phyloP scores from a whole-genome alignment of 2,888 invertebrate species.

The Iselma pallidipennis region DNA sequence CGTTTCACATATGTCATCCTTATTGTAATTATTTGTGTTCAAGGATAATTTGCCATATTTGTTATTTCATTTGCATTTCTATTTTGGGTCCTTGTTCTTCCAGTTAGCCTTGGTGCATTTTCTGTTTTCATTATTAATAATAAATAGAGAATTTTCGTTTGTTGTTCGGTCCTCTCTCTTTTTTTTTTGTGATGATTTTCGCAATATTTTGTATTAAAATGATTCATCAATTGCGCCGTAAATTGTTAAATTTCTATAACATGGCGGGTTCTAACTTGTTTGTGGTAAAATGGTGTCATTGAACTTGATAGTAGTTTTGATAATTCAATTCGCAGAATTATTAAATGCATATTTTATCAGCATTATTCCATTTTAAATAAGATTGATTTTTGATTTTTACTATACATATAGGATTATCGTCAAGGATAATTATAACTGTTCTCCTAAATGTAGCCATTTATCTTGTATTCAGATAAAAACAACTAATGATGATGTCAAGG shows the following conservation, averaged over 20 bases:
- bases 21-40: background rate
- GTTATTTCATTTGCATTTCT: slow-evolving; percentile 1
- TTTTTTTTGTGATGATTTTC: background rate
- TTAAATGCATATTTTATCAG: background rate
- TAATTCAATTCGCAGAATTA: slow-evolving; percentile 14
- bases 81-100: background rate
- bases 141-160: background rate
- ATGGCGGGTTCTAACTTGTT: slow-evolving; percentile 12
- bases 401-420: background rate
- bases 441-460: background rate
- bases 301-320: slow-evolving; percentile 23
- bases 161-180: background rate
- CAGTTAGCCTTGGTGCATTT: slow-evolving; percentile 1
- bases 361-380: background rate
- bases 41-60: slow-evolving; percentile 1
- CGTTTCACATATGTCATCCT: background rate
- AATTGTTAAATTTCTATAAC: slow-evolving; percentile 8
- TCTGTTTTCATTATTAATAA: background rate
- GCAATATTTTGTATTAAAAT: background rate
- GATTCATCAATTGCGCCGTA: background rate
- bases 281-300: slow-evolving; percentile 14
- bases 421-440: background rate
- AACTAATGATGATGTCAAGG: background rate
- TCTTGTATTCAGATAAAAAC: too few relatives aligned
- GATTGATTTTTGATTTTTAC: background rate